A percentile compares a stretch with the other conserved stretches of the same genome.
Evolutionary conservation across 2,888 invertebrate species (phyloP).

Genomic region (Kryphioiulus occultus): DNA sequence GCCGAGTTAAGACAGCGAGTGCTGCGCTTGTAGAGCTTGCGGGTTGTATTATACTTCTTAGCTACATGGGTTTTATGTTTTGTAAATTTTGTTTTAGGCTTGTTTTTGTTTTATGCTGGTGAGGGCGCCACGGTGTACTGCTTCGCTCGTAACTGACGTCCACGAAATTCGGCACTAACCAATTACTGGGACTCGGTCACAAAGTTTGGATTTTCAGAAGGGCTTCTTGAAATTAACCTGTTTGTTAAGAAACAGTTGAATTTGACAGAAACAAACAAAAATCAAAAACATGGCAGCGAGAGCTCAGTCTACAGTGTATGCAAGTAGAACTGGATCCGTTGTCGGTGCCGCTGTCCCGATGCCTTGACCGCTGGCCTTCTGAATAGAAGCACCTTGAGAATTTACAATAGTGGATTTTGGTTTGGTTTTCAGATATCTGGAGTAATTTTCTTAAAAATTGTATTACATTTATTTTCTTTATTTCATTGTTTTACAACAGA

Average conservation of each 20-base stretch:
- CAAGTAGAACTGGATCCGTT: not conserved
- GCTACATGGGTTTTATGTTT: conserved; percentile 17
- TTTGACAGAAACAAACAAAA: too few species aligned
- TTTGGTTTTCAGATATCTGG: too few species aligned
- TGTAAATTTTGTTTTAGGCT: not conserved
- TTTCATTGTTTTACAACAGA: too few species aligned
- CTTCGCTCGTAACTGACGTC: not conserved
- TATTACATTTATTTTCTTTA: too few species aligned
- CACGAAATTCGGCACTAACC: not conserved
- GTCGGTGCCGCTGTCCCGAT: not conserved
- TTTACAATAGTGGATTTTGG: too few species aligned
- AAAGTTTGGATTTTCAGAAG: not conserved
- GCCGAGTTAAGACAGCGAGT: not conserved
- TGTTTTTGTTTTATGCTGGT: not conserved
- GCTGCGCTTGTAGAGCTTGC: not conserved
- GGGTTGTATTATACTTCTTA: conserved; percentile 4
- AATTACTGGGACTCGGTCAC: not conserved
- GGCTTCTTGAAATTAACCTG: too few species aligned
- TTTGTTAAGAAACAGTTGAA: too few species aligned
- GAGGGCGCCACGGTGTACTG: not conserved
- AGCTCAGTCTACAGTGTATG: too few species aligned
- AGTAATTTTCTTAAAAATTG: too few species aligned
- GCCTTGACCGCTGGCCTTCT: too few species aligned
- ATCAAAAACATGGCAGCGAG: too few species aligned
- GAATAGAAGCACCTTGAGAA: too few species aligned